phyloP scores from a whole-genome alignment of 2,888 invertebrate genomes.

The Orthonevra nobilis region DNA sequence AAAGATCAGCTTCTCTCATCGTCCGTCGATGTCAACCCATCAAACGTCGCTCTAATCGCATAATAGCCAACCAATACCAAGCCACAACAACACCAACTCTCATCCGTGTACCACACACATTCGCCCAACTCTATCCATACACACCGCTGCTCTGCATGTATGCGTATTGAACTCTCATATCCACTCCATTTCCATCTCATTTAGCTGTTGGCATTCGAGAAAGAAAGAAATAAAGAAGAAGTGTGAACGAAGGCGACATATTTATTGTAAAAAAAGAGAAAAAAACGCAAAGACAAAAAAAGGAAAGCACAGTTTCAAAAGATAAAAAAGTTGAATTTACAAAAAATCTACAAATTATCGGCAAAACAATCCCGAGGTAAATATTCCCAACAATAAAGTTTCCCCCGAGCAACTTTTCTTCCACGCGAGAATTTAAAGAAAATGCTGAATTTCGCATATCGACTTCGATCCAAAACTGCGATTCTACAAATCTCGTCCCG shows the following conservation, averaged over 20 bases:
- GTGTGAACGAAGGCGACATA: conserved; percentile 67
- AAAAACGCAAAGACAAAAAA: conserved; percentile 53
- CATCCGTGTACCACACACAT: conserved; percentile 22
- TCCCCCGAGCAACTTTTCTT: no score
- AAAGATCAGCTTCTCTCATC: conserved; percentile 33
- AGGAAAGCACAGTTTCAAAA: conserved; percentile 67
- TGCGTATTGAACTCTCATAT: conserved; percentile 69
- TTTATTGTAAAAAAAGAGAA: conserved; percentile 67
- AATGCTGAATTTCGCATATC: conserved; percentile 51
- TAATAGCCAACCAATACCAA: conserved; percentile 22
- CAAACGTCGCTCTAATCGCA: conserved; percentile 20
- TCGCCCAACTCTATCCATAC: conserved; percentile 21
- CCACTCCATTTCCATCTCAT: conserved; percentile 71
- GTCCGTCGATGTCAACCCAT: conserved; percentile 7
- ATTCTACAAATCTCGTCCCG: no score
- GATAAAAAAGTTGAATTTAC: conserved; percentile 57
- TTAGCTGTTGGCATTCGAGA: conserved; percentile 73
- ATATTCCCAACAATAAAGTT: no score
- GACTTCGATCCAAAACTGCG: conserved; percentile 36
- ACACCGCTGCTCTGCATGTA: conserved; percentile 17
- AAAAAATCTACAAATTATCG: conserved; percentile 57
- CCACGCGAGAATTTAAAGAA: conserved; percentile 7
- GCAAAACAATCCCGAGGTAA: conserved; percentile 65
- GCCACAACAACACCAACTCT: conserved; percentile 13
- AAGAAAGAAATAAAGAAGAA: conserved; percentile 70